Conservation (phyloP, 2,797 vertebrate species). For the Lagodon rhomboides region DNA sequence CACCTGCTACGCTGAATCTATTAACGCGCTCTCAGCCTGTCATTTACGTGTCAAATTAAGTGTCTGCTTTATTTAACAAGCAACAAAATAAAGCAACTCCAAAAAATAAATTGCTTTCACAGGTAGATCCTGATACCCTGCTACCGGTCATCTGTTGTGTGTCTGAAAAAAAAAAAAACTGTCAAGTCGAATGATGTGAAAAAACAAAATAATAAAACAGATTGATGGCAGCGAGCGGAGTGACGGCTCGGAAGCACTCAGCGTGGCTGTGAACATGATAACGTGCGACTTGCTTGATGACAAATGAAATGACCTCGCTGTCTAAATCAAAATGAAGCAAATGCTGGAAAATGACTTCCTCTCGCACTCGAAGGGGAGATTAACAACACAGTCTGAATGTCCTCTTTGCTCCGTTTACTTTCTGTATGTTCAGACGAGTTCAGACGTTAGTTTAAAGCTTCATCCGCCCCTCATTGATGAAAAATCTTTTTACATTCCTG, state of each 20-base stretch:
- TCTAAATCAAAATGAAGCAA: constrained; percentile 19
- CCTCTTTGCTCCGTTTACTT: too few relatives aligned
- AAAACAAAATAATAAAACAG: constrained; percentile 20
- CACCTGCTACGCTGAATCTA: constrained; percentile 42
- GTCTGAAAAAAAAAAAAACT: constrained; percentile 31
- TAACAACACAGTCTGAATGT: not conserved
- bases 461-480: not conserved
- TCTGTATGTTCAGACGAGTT: not conserved
- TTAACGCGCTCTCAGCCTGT: constrained; percentile 52
- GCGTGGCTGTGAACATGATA: constrained; percentile 15
- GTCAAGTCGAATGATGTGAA: constrained; percentile 24
- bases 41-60: constrained; percentile 58
- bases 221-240: constrained; percentile 35
- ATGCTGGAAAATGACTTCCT: not conserved
- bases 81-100: constrained; percentile 35
- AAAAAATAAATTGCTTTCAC: constrained; percentile 57
- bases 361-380: not conserved
- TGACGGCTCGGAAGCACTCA: constrained; percentile 16
- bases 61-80: constrained; percentile 51
- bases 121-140: constrained; percentile 1
- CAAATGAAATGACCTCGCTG: constrained; percentile 3
- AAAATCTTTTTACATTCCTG: not conserved
- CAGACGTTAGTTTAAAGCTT: not conserved
- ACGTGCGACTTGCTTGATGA: constrained; percentile 14
- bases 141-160: constrained; percentile 24